phyloP scores from a whole-genome alignment of 1,140 invertebrate species.

The Drosophila mojavensis region DNA sequence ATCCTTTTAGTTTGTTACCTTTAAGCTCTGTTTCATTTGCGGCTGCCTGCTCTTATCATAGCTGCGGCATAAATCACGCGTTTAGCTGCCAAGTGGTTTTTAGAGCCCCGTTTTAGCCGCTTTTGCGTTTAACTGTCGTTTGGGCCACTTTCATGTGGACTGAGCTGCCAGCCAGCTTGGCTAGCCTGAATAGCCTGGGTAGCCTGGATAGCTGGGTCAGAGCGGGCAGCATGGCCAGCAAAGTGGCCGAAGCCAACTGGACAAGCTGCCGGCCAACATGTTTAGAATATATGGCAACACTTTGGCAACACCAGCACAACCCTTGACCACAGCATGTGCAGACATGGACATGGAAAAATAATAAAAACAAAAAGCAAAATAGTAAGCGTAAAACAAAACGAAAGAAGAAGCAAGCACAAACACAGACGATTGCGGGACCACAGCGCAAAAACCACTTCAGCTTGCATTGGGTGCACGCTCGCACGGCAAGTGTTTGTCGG shows the following conservation, averaged over 20 bases:
- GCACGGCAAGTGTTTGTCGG: slow-evolving; percentile 36
- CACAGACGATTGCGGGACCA: slow-evolving; percentile 76
- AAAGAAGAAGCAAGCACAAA: slow-evolving; percentile 41
- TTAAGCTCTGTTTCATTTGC: slow-evolving; percentile 2
- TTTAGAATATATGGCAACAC: slow-evolving; percentile 83
- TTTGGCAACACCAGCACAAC: slow-evolving; percentile 76
- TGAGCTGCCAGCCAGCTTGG: slow-evolving; percentile 3
- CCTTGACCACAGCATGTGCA: slow-evolving; percentile 73
- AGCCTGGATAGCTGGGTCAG: neutral
- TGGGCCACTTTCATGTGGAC: slow-evolving; percentile 45
- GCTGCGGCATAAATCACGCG: slow-evolving; percentile 69
- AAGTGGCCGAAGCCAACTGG: slow-evolving; percentile 34
- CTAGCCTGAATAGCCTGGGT: slow-evolving; percentile 18
- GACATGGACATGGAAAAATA: slow-evolving; percentile 56
- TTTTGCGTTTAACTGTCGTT: slow-evolving; percentile 53
- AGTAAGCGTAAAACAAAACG: slow-evolving; percentile 2
- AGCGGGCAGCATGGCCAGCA: slow-evolving; percentile 18
- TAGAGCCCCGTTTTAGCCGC: slow-evolving; percentile 37
- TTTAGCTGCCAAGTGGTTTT: slow-evolving; percentile 67
- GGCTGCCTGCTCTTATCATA: slow-evolving; percentile 56
- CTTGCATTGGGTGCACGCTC: slow-evolving; percentile 48
- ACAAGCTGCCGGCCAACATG: slow-evolving; percentile 62
- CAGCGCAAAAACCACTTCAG: slow-evolving; percentile 78
- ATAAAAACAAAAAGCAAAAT: slow-evolving; percentile 47
- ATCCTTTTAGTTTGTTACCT: slow-evolving; percentile 6